Base-by-base conservation (phyloP, 2,797 vertebrate genomes). In the Pantherophis alleghaniensis region DNA sequence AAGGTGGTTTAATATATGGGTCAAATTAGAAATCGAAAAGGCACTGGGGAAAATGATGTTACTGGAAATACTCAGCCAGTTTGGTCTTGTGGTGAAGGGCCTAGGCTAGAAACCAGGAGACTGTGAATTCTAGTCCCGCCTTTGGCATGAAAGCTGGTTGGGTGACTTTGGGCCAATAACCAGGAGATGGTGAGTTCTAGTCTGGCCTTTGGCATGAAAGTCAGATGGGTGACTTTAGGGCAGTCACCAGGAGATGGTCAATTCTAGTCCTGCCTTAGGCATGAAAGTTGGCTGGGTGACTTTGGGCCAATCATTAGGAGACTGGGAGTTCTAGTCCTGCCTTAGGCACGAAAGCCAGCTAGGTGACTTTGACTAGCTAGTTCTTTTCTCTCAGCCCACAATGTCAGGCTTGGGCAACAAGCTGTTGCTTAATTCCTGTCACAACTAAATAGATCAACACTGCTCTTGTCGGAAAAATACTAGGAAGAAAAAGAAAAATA, bases 201-300 rank as follows among this genome's bases (percentile, higher is more conserved):
- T 26, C 22, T 7, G 1, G 1, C 9, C 9, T 61, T 61, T 10
- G 60, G 60, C 22, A 24, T 61, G 60, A 59, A 59, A 59, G 57
- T 6, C 6, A 10, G 22, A 0, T 61, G 60, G 60, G 22, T 61
- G 60, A 61, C 22, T 24, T 60, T 60, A 7, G 22, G 7, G 6
- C 20, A 60, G 6, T 24, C 22, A 63, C 61, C 12, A n/a, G 63
- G 63, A 66, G 28, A 16, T 10, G 2, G 5, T 69, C 32, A 32
- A 32, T 69, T 61, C 59, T 61, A 61, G 22, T 61, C 59, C 22
- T 9, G 0, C 22, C 22, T 61, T 63, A 3, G 22, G 60, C 2
- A 11, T 61, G 60, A 61, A 26, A 26, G 60, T 1, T 12, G 5
- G 0, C 0, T 66, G 26, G 11, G 11, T n/a, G 61, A n/a, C 12